Base-by-base conservation (phyloP, 1,140 invertebrate genomes). In the Atta colombica region DNA sequence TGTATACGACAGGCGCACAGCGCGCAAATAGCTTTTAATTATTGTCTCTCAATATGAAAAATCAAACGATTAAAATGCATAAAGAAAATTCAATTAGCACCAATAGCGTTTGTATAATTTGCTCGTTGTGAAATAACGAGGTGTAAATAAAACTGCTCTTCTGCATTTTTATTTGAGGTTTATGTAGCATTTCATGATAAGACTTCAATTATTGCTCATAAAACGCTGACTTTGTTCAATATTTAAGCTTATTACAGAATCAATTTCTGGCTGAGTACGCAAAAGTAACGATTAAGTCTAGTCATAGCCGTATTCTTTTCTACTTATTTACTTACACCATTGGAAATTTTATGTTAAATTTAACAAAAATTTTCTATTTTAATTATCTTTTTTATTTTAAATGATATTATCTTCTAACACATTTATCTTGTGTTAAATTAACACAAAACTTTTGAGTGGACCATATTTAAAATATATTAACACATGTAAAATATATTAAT, bases 1-100 rank as follows among this genome's bases (percentile, higher is more conserved):
- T 21, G 55, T 21, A 16, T 18, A 14, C 16, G 25, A 58, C 18
- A 12, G 8, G 3, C 31, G 3, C 21, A 25, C n/a, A 39, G 35
- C 21, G 35, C 18, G 16, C 10, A 49, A 84, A 55, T 39, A 53
- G 8, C 31, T 21, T 72, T 72, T 61, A 60, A 63, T 63, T 75
- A 74, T 25, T 39, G 14, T 61, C 58, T 61, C 39, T 49, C 18
- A 51, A 75, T 61, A 72, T 35, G 55, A 72, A 74, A 63, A 45
- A 49, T 21, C 55, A 16, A 84, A 51, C 4, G 1, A 55, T 61
- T 61, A 25, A 75, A 74, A 61, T 21, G 39, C 68, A 31, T 6
- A 21, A 74, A 81, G 25, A 51, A 51, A 69, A 84, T 63, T 63
- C 49, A 58, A 71, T 81, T 81, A 58, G 8, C 18, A 55, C 10